A percentile compares a stretch with the other conserved stretches of the same genome.
Evolutionary conservation across 2,113 vertebrate species (phyloP).

Genomic region (Bothrops jararaca): DNA sequence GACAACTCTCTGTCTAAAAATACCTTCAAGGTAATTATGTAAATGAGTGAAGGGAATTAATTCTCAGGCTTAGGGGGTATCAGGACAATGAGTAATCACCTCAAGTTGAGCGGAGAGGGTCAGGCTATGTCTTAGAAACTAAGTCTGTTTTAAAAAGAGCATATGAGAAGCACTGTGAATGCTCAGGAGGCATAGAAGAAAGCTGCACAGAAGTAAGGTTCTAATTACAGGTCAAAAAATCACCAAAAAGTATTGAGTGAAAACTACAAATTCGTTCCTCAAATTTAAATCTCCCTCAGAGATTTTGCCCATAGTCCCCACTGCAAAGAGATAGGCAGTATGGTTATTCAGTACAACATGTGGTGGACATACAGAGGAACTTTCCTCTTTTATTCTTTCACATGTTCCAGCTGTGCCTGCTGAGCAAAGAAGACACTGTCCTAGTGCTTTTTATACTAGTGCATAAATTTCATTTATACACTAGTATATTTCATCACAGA

Average conservation of each 20-base stretch:
- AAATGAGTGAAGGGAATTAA: slow-evolving; percentile 63
- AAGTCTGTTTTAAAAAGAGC: neutral
- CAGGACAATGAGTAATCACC: slow-evolving; percentile 37
- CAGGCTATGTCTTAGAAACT: slow-evolving; percentile 26
- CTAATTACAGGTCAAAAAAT: neutral
- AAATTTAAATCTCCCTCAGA: neutral
- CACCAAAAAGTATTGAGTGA: neutral
- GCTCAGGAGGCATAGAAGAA: neutral
- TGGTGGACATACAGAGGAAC: neutral
- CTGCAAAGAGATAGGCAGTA: neutral
- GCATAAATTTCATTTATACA: too few relatives aligned
- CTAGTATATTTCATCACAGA: too few relatives aligned
- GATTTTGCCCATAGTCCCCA: neutral
- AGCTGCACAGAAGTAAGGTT: neutral
- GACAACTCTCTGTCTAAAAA: slow-evolving; percentile 56
- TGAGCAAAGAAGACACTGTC: neutral
- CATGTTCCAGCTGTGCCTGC: neutral
- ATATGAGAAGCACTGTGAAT: neutral
- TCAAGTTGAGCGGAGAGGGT: slow-evolving; percentile 39
- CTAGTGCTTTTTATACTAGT: neutral
- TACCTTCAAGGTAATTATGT: slow-evolving; percentile 59
- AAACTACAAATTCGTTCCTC: neutral
- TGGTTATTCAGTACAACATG: neutral
- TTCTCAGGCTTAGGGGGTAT: slow-evolving; percentile 49
- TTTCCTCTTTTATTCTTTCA: neutral